These are phyloP conservation scores for Cataglyphis altisquamis DNA, from an alignment of 2,888 invertebrate genomes.

Conservation along the genomic window DNA sequence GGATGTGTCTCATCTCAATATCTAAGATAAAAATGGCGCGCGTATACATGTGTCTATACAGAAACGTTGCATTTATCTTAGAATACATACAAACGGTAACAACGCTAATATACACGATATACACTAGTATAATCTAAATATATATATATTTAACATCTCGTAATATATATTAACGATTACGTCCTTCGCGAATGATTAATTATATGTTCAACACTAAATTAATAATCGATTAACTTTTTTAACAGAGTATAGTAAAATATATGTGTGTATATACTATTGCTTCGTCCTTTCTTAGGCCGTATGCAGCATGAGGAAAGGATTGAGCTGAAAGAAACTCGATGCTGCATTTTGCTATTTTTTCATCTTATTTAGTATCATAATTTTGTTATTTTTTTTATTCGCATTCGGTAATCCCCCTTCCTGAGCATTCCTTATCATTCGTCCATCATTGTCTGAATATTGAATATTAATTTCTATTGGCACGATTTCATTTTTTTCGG, in stretches of 20 bases:
- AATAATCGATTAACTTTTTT: slow-evolving; percentile 57
- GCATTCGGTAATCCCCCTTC: neutral
- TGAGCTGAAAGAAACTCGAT: slow-evolving; percentile 40
- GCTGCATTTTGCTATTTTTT: slow-evolving; percentile 21
- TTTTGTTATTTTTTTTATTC: neutral
- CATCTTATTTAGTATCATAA: neutral
- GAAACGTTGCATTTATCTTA: slow-evolving; percentile 48
- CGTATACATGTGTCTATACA: slow-evolving; percentile 17
- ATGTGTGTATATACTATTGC: slow-evolving; percentile 77
- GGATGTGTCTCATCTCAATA: neutral
- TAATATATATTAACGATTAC: slow-evolving; percentile 61
- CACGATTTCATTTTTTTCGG: neutral
- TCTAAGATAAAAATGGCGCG: slow-evolving; percentile 32
- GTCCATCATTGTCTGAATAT: neutral
- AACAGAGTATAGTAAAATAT: slow-evolving; percentile 74
- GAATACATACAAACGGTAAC: slow-evolving; percentile 70
- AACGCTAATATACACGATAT: slow-evolving; percentile 60
- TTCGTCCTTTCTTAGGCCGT: slow-evolving; percentile 76
- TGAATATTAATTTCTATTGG: neutral
- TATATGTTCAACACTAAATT: slow-evolving; percentile 28
- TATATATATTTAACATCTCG: slow-evolving; percentile 42
- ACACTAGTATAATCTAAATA: slow-evolving; percentile 30
- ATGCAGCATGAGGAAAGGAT: slow-evolving; percentile 51
- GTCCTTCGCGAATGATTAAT: slow-evolving; percentile 61
- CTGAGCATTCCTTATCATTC: neutral